These are phyloP conservation scores for Antitype chi DNA, from an alignment of 2,888 invertebrate genomes.

Conservation along the genomic window DNA sequence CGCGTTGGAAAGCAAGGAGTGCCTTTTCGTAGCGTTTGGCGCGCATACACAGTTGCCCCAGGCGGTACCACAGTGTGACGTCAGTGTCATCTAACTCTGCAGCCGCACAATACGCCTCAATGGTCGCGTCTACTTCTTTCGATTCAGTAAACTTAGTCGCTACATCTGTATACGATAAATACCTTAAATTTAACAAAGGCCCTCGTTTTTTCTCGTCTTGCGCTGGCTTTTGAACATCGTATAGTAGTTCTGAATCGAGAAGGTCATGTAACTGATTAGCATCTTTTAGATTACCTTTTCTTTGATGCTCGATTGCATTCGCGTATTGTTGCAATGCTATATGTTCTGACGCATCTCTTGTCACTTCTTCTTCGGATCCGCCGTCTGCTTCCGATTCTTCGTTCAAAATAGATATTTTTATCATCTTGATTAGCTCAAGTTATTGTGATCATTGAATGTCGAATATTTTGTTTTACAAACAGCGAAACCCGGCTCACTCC, in stretches of 20 bases:
- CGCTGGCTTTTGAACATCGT: conserved; percentile 88
- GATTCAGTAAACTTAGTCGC: conserved; percentile 92
- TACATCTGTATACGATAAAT: conserved; percentile 95
- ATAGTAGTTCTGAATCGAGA: conserved; percentile 91
- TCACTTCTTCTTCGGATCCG: conserved; percentile 88
- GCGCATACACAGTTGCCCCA: conserved; percentile 94
- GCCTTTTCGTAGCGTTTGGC: conserved; percentile 94
- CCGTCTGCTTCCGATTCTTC: conserved; percentile 91
- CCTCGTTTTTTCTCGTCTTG: conserved; percentile 90
- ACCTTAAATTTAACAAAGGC: conserved; percentile 94
- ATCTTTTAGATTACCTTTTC: conserved; percentile 92
- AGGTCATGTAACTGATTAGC: conserved; percentile 93
- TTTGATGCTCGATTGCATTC: conserved; percentile 93
- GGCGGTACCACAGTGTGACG: conserved; percentile 95
- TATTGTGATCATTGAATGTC: conserved; percentile 33
- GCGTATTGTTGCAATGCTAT: conserved; percentile 95
- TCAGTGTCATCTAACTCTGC: conserved; percentile 96
- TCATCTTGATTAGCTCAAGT: conserved; percentile 80
- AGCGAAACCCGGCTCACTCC: conserved; percentile 37
- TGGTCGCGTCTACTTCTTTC: conserved; percentile 91
- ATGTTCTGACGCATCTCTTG: conserved; percentile 92
- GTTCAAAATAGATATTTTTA: conserved; percentile 92
- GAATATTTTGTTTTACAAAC: conserved; percentile 37
- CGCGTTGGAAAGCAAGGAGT: conserved; percentile 94
- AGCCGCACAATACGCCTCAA: conserved; percentile 94